Evolutionary conservation across 2,888 invertebrate species (phyloP).

Genomic region (Campaea margaritaria): DNA sequence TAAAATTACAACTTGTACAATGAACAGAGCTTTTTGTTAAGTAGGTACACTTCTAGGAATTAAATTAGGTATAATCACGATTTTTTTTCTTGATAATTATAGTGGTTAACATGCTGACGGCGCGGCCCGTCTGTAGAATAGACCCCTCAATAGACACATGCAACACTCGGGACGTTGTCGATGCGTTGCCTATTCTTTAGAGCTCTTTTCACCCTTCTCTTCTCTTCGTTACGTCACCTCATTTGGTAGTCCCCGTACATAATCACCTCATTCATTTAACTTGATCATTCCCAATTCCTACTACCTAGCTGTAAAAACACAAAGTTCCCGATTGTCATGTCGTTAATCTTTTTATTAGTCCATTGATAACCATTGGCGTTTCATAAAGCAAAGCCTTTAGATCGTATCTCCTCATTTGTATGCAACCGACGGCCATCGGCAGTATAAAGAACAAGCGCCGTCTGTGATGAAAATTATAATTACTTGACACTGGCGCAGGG

Average conservation of each 20-base stretch:
- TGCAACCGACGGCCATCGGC: slow-evolving; percentile 66
- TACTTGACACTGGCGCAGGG: slow-evolving; percentile 66
- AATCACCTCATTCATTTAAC: slow-evolving; percentile 5
- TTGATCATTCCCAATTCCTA: slow-evolving; percentile 16
- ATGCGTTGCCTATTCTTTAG: too few species aligned
- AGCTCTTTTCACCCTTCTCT: too few species aligned
- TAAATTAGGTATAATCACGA: too few species aligned
- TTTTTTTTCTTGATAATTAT: too few species aligned
- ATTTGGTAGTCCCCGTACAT: background rate
- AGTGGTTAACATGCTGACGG: too few species aligned
- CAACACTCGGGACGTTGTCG: too few species aligned
- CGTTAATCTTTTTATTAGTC: slow-evolving; percentile 40
- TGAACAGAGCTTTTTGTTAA: too few species aligned
- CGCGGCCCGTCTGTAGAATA: too few species aligned
- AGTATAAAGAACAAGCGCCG: slow-evolving; percentile 67
- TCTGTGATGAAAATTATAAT: slow-evolving; percentile 78
- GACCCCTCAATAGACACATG: too few species aligned
- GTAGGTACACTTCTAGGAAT: too few species aligned
- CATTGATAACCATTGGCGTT: slow-evolving; percentile 45
- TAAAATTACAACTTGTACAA: too few species aligned
- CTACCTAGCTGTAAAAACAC: slow-evolving; percentile 21
- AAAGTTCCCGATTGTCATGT: slow-evolving; percentile 28
- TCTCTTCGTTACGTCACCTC: too few species aligned
- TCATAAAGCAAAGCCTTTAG: slow-evolving; percentile 59
- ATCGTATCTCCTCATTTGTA: slow-evolving; percentile 74